phyloP scores from a whole-genome alignment of 2,888 invertebrate genomes.

The Saturnia japonica region DNA sequence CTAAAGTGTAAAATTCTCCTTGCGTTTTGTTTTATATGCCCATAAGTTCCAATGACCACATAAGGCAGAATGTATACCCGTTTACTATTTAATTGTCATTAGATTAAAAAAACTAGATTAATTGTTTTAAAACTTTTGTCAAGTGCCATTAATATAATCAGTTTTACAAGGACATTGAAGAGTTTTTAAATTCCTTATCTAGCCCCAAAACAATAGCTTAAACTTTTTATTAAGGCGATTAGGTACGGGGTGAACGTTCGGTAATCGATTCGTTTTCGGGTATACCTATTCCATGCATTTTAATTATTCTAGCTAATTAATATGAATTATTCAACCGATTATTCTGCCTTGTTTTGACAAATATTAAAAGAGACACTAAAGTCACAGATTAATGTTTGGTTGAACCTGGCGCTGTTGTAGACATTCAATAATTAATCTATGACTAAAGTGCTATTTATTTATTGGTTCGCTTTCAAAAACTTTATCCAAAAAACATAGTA shows the following conservation, averaged over 20 bases:
- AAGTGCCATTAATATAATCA: background rate
- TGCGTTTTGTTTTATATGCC: no score
- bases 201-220: background rate
- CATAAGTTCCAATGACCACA: no score
- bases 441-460: no score
- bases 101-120: no score
- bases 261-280: background rate
- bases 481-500: no score
- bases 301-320: background rate
- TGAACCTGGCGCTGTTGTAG: no score
- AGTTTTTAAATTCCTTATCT: background rate
- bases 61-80: no score
- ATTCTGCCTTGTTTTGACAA: background rate
- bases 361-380: background rate
- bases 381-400: background rate
- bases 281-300: background rate
- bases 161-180: conserved; percentile 7
- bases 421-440: no score
- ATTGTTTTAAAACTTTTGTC: background rate
- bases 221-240: conserved; percentile 7
- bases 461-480: no score
- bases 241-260: background rate
- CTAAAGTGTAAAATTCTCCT: no score
- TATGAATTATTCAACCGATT: background rate
- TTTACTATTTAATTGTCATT: no score